Conservation (phyloP, 2,113 vertebrate species). For the Entelurus aequoreus region DNA sequence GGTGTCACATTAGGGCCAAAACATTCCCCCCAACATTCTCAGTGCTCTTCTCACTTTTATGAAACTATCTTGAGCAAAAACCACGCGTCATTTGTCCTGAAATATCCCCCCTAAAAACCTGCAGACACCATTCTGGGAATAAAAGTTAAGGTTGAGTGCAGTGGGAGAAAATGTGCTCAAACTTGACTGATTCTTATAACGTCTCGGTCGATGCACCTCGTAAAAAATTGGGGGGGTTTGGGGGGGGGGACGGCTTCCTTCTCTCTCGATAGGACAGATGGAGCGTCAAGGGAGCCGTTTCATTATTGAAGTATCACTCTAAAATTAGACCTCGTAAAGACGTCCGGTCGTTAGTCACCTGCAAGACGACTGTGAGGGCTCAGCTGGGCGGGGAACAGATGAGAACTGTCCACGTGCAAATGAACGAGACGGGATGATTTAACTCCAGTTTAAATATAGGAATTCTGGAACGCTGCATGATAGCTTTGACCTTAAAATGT, state of each 20-base stretch:
- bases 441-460: not conserved
- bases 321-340: slow-evolving; percentile 59
- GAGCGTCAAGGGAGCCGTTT: slow-evolving; percentile 35
- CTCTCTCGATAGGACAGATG: slow-evolving; percentile 43
- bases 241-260: slow-evolving; percentile 39
- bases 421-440: not conserved
- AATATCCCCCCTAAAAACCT: slow-evolving; percentile 24
- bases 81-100: slow-evolving; percentile 32
- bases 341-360: slow-evolving; percentile 60
- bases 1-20: not conserved
- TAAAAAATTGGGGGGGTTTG: slow-evolving; percentile 14
- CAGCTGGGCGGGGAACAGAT: not conserved
- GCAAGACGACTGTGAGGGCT: slow-evolving; percentile 23
- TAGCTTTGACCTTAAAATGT: slow-evolving; percentile 38
- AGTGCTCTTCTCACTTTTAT: not conserved
- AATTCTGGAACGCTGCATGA: slow-evolving; percentile 11
- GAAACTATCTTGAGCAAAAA: slow-evolving; percentile 1
- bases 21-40: not conserved
- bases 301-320: slow-evolving; percentile 72
- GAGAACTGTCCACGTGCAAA: not conserved
- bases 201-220: slow-evolving; percentile 39
- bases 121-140: slow-evolving; percentile 4
- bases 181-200: slow-evolving; percentile 46
- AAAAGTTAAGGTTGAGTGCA: slow-evolving; percentile 20
- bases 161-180: slow-evolving; percentile 34